Conservation (phyloP, 2,113 vertebrate genomes). For the Mesembrinibis cayennensis region DNA sequence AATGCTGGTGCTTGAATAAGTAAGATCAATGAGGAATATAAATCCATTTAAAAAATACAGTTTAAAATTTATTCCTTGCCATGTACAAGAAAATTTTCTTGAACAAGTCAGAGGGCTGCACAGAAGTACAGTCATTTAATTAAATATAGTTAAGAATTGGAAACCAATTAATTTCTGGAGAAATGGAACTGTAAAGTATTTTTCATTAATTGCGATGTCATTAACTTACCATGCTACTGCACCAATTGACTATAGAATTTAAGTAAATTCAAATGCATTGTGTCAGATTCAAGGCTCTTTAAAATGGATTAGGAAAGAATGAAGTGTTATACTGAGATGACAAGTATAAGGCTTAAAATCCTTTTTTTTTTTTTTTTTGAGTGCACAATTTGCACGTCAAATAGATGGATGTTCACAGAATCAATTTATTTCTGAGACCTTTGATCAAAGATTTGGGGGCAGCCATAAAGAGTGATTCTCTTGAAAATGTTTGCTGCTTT, state of each 20-base stretch:
- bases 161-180: constrained; percentile 35
- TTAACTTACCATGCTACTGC: constrained; percentile 1
- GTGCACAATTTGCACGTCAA: constrained; percentile 37
- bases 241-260: not conserved
- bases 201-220: constrained; percentile 37
- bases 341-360: not conserved
- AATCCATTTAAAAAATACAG: not conserved
- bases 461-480: not conserved
- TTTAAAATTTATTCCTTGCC: not conserved
- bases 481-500: constrained; percentile 17
- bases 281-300: constrained; percentile 25
- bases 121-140: constrained; percentile 22
- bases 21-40: not conserved
- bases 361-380: not conserved
- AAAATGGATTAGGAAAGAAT: constrained; percentile 11
- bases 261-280: not conserved
- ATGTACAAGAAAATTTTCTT: not conserved
- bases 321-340: constrained; percentile 31
- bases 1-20: not conserved
- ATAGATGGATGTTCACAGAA: constrained; percentile 33
- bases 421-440: constrained; percentile 15
- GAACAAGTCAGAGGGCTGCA: not conserved
- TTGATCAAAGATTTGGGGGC: constrained; percentile 7
- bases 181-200: not conserved
- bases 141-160: constrained; percentile 3